phyloP scores from a whole-genome alignment of 2,797 vertebrate genomes.

The Podarcis siculus region DNA sequence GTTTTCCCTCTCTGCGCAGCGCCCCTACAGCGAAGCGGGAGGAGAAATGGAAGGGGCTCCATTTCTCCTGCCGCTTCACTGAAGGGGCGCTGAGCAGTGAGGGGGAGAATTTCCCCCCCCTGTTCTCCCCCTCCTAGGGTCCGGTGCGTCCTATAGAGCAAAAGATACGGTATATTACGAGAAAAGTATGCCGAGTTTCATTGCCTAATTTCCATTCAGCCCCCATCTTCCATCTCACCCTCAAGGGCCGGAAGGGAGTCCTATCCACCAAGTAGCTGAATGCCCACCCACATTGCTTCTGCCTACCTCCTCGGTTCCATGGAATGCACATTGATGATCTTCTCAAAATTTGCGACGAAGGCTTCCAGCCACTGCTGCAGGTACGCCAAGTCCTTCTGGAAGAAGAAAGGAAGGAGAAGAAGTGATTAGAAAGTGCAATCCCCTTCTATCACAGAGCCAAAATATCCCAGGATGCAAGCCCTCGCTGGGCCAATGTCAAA shows the following conservation, averaged over 20 bases:
- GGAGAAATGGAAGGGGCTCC: too few species aligned
- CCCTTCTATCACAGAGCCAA: too few species aligned
- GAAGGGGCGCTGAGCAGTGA: too few species aligned
- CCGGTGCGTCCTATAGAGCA: too few species aligned
- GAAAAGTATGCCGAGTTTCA: neutral
- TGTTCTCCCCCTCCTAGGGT: too few species aligned
- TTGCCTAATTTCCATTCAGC: neutral
- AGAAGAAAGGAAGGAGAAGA: neutral
- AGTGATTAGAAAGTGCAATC: neutral
- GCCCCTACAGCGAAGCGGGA: too few species aligned
- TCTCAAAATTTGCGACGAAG: slow-evolving; percentile 90
- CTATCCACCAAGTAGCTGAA: neutral
- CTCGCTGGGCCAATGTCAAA: neutral
- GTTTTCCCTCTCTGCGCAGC: too few species aligned
- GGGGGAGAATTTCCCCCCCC: too few species aligned
- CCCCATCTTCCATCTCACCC: neutral
- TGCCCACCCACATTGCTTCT: accelerated
- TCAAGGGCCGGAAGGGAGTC: too few species aligned
- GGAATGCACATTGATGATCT: slow-evolving; percentile 87
- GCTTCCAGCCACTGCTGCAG: slow-evolving; percentile 94
- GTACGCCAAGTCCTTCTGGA: slow-evolving; percentile 91
- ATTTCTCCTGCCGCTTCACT: too few species aligned
- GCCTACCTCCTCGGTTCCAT: slow-evolving; percentile 90
- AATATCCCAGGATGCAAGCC: neutral
- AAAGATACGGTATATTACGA: too few species aligned